A percentile compares a stretch with the other conserved stretches of the same genome.
Conservation (phyloP, 1,140 invertebrate species). For the Phymastichus coffea region DNA sequence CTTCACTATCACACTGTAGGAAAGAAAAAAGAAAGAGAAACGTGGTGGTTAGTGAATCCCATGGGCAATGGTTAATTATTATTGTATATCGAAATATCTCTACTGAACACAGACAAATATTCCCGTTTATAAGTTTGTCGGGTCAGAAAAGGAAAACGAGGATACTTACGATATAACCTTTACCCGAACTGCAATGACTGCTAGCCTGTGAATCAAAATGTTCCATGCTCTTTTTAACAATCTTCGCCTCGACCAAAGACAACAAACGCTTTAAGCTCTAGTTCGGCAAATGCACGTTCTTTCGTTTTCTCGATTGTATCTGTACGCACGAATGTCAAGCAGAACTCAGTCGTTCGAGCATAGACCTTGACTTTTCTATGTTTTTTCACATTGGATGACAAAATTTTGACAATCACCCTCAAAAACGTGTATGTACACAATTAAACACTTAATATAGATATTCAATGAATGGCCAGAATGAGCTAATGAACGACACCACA, state of each 20-base stretch:
- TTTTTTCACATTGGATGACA: constrained; percentile 4
- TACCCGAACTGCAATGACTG: constrained; percentile 83
- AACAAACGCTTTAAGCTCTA: too few relatives aligned
- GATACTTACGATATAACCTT: constrained; percentile 85
- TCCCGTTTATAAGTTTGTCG: background rate
- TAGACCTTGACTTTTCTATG: constrained; percentile 29
- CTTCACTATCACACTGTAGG: constrained; percentile 82
- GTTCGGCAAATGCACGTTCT: background rate
- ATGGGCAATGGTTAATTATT: too few relatives aligned
- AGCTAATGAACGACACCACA: too few relatives aligned
- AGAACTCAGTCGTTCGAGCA: background rate
- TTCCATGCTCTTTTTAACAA: constrained; percentile 28
- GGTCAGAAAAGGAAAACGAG: constrained; percentile 35
- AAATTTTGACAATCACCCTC: background rate
- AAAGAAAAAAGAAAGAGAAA: constrained; percentile 64
- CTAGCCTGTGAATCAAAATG: constrained; percentile 67
- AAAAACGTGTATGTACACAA: constrained; percentile 7
- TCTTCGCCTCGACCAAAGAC: too few relatives aligned
- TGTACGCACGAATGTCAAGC: background rate
- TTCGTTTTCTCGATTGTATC: too few relatives aligned
- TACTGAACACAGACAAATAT: too few relatives aligned
- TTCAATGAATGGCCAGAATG: too few relatives aligned
- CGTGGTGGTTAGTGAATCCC: too few relatives aligned
- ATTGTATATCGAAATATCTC: too few relatives aligned
- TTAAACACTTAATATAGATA: too few relatives aligned